Conservation (phyloP, 2,888 invertebrate genomes). For the Drosophila maculinotata region DNA sequence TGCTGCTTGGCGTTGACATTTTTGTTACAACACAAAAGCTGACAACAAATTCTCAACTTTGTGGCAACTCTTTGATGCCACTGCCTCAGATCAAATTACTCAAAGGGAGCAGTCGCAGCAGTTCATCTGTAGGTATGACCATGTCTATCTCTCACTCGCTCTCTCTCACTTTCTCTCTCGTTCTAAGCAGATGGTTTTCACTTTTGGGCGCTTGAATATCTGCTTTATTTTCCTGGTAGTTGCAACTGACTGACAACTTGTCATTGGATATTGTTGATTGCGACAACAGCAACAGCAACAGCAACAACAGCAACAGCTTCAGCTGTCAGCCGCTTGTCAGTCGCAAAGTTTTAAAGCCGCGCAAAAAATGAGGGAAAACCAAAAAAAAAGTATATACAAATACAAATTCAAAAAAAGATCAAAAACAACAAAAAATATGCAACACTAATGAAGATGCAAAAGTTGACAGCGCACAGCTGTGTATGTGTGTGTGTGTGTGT, state of each 20-base stretch:
- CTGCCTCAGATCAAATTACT: conserved; percentile 50
- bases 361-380: conserved; percentile 23
- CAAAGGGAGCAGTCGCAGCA: conserved; percentile 26
- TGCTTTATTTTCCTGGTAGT: conserved; percentile 53
- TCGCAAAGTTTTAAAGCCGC: conserved; percentile 46
- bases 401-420: no score
- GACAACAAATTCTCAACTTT: conserved; percentile 38
- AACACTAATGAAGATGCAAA: conserved; percentile 80
- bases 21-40: conserved; percentile 41
- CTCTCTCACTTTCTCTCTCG: conserved; percentile 1
- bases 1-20: conserved; percentile 66
- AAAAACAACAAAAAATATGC: conserved; percentile 33
- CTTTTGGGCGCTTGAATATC: conserved; percentile 5
- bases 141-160: conserved; percentile 10
- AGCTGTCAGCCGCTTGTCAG: conserved; percentile 59
- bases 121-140: conserved; percentile 6
- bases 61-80: conserved; percentile 67
- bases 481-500: conserved; percentile 15
- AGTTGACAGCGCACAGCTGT: conserved; percentile 68
- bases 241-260: conserved; percentile 58
- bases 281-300: conserved; percentile 36
- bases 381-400: conserved; percentile 18
- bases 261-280: conserved; percentile 72
- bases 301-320: conserved; percentile 39
- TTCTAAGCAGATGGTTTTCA: conserved; percentile 17